These are phyloP conservation scores for Urocyon cinereoargenteus DNA, from an alignment of 2,797 vertebrate genomes.

Conservation along the genomic window DNA sequence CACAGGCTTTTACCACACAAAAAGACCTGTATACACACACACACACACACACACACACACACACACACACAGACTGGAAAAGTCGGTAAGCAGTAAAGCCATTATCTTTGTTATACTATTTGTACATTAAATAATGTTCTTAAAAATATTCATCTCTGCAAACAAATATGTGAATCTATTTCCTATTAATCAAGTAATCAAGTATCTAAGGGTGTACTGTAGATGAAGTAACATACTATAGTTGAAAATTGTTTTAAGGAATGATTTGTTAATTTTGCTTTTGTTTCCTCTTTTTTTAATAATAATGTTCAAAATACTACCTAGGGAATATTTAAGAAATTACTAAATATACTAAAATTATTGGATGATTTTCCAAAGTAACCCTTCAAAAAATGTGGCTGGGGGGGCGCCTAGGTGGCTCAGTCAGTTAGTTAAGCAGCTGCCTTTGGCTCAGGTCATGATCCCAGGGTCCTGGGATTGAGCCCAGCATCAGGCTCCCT, in stretches of 20 bases:
- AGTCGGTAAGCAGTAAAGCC: neutral
- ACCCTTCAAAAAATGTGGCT: neutral
- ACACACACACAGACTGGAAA: neutral
- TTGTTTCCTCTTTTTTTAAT: neutral
- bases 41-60: neutral
- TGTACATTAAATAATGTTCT: neutral
- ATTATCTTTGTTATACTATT: neutral
- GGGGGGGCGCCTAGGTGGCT: too few relatives aligned
- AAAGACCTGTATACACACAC: neutral
- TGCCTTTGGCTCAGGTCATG: too few relatives aligned
- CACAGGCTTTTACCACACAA: neutral
- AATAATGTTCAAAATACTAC: neutral
- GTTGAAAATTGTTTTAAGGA: conserved; percentile 33
- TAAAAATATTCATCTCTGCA: neutral
- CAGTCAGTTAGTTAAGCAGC: too few relatives aligned
- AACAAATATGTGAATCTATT: neutral
- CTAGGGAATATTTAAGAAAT: conserved; percentile 8
- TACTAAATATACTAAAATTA: neutral
- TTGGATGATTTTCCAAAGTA: conserved; percentile 2
- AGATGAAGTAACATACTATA: neutral
- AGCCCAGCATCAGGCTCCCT: too few relatives aligned
- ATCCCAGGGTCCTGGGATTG: too few relatives aligned
- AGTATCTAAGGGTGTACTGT: neutral
- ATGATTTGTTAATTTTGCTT: neutral
- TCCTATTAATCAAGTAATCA: conserved; percentile 12